These are phyloP conservation scores for Mactra quadrangularis DNA, from an alignment of 1,140 invertebrate genomes.

Conservation along the genomic window DNA sequence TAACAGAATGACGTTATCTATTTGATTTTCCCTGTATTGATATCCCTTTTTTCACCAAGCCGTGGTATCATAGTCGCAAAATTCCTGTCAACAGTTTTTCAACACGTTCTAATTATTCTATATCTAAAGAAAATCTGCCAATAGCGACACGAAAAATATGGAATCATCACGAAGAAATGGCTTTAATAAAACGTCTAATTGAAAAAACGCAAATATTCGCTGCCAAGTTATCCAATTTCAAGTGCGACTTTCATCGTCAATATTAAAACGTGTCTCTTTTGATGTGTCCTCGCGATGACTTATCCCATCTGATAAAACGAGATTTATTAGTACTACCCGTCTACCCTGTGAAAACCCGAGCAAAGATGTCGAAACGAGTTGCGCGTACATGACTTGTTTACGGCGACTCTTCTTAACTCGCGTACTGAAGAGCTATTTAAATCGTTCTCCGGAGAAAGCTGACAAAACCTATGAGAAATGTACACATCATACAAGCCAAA, in stretches of 20 bases:
- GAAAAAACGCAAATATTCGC: constrained; percentile 43
- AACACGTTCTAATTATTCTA: constrained; percentile 38
- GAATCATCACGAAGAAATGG: background rate
- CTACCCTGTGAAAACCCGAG: constrained; percentile 41
- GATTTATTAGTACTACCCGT: constrained; percentile 58
- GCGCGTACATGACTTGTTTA: constrained; percentile 48
- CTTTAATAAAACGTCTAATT: constrained; percentile 16
- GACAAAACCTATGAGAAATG: constrained; percentile 49
- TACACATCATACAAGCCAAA: constrained; percentile 51
- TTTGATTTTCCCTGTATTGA: background rate
- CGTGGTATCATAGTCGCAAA: constrained; percentile 22
- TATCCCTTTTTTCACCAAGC: constrained; percentile 7
- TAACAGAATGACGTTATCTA: background rate
- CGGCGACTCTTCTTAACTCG: constrained; percentile 44
- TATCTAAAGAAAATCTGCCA: constrained; percentile 38
- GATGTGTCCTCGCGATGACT: constrained; percentile 42
- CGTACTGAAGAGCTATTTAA: constrained; percentile 44
- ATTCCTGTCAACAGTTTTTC: constrained; percentile 20
- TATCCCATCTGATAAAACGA: constrained; percentile 61
- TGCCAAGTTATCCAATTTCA: constrained; percentile 32
- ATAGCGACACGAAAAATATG: constrained; percentile 35
- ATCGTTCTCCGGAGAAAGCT: constrained; percentile 42
- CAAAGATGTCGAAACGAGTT: constrained; percentile 20
- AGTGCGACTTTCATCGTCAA: constrained; percentile 19
- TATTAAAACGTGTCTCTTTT: constrained; percentile 55